Evolutionary conservation across 2,797 vertebrate species (phyloP).

Genomic region (Kryptopterus vitreolus): DNA sequence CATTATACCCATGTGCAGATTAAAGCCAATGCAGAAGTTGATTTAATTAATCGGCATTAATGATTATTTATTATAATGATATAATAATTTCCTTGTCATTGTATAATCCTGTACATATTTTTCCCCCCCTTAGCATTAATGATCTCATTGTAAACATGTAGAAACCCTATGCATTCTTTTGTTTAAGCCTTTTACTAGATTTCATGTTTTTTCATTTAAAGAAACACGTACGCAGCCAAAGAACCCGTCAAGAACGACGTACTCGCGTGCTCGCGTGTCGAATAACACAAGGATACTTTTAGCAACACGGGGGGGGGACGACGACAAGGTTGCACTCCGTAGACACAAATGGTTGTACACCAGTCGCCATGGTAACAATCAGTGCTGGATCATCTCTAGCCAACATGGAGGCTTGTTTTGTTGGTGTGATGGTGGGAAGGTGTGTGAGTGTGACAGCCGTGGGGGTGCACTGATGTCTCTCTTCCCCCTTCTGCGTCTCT

Average conservation of each 20-base stretch:
- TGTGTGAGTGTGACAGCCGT: constrained; percentile 15
- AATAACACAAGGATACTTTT: constrained; percentile 1
- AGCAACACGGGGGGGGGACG: neutral
- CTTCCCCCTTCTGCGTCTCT: constrained; percentile 43
- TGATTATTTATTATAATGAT: no score
- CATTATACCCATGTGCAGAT: neutral
- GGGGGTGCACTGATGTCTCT: constrained; percentile 10
- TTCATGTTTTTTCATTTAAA: neutral
- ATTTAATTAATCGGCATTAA: neutral
- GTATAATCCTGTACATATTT: neutral
- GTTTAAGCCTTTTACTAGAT: neutral
- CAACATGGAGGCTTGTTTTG: constrained; percentile 5
- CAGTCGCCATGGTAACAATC: constrained; percentile 19
- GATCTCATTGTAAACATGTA: neutral
- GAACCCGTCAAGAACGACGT: neutral
- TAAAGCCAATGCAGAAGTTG: neutral
- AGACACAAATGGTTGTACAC: constrained; percentile 18
- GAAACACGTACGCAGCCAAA: neutral
- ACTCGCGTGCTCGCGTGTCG: neutral
- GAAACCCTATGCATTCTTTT: neutral
- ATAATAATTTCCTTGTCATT: neutral
- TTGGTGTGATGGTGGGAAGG: constrained; percentile 9
- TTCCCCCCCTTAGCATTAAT: no score
- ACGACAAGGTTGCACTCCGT: constrained; percentile 5
- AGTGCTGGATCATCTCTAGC: constrained; percentile 14